These are phyloP conservation scores for Polyommatus icarus DNA, from an alignment of 2,888 invertebrate genomes.

Conservation along the genomic window DNA sequence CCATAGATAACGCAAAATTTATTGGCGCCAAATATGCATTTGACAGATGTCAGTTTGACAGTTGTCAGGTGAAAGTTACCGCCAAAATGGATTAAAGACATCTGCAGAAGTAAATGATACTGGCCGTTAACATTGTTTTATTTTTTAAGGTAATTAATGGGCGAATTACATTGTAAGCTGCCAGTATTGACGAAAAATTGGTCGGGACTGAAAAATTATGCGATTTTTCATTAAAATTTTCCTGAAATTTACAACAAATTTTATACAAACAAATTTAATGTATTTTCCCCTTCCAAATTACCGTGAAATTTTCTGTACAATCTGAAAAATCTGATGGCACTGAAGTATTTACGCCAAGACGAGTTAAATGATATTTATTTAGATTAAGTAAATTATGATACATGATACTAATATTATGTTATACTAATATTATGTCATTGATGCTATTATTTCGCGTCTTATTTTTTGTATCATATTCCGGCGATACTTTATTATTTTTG, in stretches of 20 bases:
- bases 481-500: no score
- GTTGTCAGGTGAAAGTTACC: conserved; percentile 18
- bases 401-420: no score
- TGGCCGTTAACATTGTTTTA: neutral
- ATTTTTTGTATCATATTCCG: no score
- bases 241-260: no score
- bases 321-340: neutral
- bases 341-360: neutral
- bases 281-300: no score
- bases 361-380: neutral
- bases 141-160: neutral
- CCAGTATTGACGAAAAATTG: neutral
- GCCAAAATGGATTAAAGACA: conserved; percentile 4
- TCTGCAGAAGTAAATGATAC: conserved; percentile 16
- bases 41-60: conserved; percentile 18
- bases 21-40: conserved; percentile 27
- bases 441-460: no score
- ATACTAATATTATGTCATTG: no score
- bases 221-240: neutral
- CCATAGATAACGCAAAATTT: neutral
- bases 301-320: neutral
- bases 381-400: no score
- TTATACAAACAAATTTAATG: no score
- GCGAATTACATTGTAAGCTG: neutral
- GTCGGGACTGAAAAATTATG: neutral